Percentiles rank a stretch among this genome's conserved stretches.
Conservation (phyloP, 2,113 vertebrate species). For the Pipra filicauda region DNA sequence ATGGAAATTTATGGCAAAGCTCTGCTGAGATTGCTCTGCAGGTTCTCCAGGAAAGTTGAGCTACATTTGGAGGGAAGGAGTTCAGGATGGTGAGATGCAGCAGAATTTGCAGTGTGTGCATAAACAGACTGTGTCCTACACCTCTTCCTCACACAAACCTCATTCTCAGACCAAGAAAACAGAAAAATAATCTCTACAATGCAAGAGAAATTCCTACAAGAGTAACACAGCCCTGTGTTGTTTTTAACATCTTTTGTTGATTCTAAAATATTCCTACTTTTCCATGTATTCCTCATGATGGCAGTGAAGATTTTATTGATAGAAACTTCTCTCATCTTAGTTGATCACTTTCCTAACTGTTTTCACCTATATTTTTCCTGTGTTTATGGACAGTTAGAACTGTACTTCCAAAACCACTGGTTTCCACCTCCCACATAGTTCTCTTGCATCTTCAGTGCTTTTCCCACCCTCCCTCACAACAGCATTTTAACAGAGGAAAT, state of each 20-base stretch:
- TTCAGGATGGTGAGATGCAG: not conserved
- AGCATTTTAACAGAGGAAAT: constrained; percentile 19
- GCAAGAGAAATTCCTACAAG: not conserved
- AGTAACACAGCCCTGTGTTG: not conserved
- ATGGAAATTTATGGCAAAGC: not conserved
- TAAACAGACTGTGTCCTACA: not conserved
- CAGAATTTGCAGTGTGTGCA: not conserved
- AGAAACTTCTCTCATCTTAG: not conserved
- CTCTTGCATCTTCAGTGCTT: not conserved
- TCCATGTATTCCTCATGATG: not conserved
- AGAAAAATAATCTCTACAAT: not conserved
- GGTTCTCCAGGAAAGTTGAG: not conserved
- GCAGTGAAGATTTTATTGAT: not conserved
- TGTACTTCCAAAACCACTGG: not conserved
- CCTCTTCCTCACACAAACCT: not conserved
- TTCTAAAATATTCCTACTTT: not conserved
- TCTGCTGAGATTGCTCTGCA: not conserved
- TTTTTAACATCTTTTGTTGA: not conserved
- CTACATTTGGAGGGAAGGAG: not conserved
- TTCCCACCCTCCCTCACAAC: not conserved
- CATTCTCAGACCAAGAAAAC: not conserved
- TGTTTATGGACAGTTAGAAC: not conserved
- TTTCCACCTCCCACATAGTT: not conserved
- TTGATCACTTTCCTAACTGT: not conserved
- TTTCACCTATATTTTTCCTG: not conserved